phyloP scores from a whole-genome alignment of 2,888 invertebrate species.

The Drosophila suboccidentalis region DNA sequence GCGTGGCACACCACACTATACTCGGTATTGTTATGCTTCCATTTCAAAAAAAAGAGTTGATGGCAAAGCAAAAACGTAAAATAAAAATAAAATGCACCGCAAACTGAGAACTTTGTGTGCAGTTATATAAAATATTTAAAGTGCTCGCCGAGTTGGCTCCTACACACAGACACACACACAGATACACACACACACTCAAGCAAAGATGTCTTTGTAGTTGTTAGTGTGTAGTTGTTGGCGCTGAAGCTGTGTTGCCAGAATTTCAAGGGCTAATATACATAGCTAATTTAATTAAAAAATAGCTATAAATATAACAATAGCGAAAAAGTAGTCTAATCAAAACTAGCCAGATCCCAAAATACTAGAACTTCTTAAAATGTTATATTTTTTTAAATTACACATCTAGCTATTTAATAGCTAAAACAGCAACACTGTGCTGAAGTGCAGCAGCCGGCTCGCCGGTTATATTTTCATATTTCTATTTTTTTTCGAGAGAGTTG shows the following conservation, averaged over 20 bases:
- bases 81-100: slow-evolving; percentile 13
- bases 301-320: not conserved
- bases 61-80: slow-evolving; percentile 37
- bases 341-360: no score
- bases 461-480: slow-evolving; percentile 43
- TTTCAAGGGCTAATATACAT: not conserved
- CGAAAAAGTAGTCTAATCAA: no score
- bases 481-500: slow-evolving; percentile 34
- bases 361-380: no score
- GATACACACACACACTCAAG: slow-evolving; percentile 14
- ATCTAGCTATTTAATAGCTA: not conserved
- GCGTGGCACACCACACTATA: slow-evolving; percentile 37
- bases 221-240: slow-evolving; percentile 42
- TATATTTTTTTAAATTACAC: no score
- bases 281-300: not conserved
- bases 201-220: slow-evolving; percentile 27
- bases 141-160: slow-evolving; percentile 44
- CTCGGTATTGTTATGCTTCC: slow-evolving; percentile 66
- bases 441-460: slow-evolving; percentile 50
- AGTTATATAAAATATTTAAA: slow-evolving; percentile 75
- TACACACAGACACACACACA: slow-evolving; percentile 28
- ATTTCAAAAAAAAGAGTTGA: slow-evolving; percentile 56
- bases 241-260: slow-evolving; percentile 36
- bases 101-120: slow-evolving; percentile 58
- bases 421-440: slow-evolving; percentile 7